Evolutionary conservation across 1,140 invertebrate genomes (phyloP), one percentile per base, ranked within the genome.

Genomic region (Heliconius hermathena): DNA sequence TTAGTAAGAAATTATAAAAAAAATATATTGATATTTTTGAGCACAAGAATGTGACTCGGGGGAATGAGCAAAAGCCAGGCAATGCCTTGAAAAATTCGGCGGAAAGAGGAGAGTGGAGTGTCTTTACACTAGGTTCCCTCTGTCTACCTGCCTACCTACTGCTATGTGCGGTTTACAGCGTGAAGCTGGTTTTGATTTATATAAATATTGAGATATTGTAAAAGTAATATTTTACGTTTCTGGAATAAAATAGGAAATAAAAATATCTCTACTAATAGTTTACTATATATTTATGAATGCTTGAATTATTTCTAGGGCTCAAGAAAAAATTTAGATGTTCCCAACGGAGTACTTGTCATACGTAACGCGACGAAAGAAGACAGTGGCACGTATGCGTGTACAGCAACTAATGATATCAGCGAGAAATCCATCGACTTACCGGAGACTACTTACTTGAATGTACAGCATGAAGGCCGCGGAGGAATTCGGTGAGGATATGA

Each of bases 371-470:
- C 94, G 3, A 87, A 93, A 18, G 93, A 94, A 33, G 97, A 98
- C 90, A 95, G 96, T 77, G 97, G 97, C 0, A 95, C 95, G 0
- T 98, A 98, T 85, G 95, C 96, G 6, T 98, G 97, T 41, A 83
- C 77, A 0, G 92, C 92, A 0, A 90, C 88, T 85, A 95, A 95
- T 74, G 91, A 95, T 41, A 88, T 94, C 6, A 95, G 88, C n/a
- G 87, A 87, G 0, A 87, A 93, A 66, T 84, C 81, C 0, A 77
- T 87, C 1, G 92, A 91, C 9, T 73, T 93, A 26, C 90, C 90
- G 0, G 91, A 93, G 79, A 88, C 76, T 66, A 89, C 86, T 0
- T 85, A 88, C 41, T 71, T 94, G 76, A 93, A 87, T 29, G 80
- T 94, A 1, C 90, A 93, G 71, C 85, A 84, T 29, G 91, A 91